Evolutionary conservation across 2,888 invertebrate species (phyloP), one percentile per base, ranked within the genome.

Genomic region (Temnothorax rugatulus): DNA sequence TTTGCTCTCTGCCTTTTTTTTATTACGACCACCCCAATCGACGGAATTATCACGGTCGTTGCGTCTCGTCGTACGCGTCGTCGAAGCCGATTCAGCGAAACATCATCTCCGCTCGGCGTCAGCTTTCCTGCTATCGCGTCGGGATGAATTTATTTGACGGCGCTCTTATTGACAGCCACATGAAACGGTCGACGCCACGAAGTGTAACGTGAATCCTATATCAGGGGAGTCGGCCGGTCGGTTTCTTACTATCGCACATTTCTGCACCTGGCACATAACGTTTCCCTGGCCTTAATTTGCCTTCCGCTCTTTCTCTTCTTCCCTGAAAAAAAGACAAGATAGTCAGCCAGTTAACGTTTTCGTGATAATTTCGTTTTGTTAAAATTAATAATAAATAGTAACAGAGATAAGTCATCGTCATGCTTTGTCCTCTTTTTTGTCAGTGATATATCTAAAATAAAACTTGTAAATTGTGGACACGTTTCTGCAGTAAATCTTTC

Each of bases 1-100:
- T 54, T 47, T 25, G 18, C 13, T 68, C 54, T 44, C 54, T 41
- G n/a, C 18, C 25, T 21, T 41, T 73, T 25, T 41, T 18, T 61
- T 74, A 57, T 47, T 9, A 21, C 34, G 54, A 50, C n/a, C 47
- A 47, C 13, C 54, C 18, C 34, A n/a, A 66, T 77, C 29, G 66
- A n/a, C 47, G 34, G 18, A 44, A 66, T 77, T 82, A 77, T 47
- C 57, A 34, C 21, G 41, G 18, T 52, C 52, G 75, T 54, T 64
- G 21, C 54, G 25, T 29, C 64, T 25, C 50, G 75, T 47, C 54
- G 47, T 38, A 61, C 8, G 41, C 59, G 38, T 29, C 64, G 47
- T 21, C 52, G 25, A 41, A 59, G 38, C n/a, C 66, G 82, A 66
- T 82, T 82, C 82, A 66, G 57, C 77, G 57, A 77, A 77, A 82